These are phyloP conservation scores for Sarcophaga peregrina DNA, from an alignment of 1,140 invertebrate genomes.

Conservation along the genomic window DNA sequence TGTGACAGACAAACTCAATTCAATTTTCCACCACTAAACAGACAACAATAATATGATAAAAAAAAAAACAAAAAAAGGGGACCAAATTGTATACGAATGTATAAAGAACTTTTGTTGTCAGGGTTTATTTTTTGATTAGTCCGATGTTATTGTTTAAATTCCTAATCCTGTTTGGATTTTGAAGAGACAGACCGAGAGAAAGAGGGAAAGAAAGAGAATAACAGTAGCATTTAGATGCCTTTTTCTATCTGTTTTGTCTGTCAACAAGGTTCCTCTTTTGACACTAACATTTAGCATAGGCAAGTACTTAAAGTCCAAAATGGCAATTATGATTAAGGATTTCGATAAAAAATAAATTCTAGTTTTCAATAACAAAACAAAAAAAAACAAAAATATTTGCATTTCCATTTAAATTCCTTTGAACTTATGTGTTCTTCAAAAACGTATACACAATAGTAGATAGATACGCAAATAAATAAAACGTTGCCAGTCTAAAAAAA, in stretches of 20 bases:
- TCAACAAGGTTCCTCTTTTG: neutral
- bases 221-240: neutral
- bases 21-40: neutral
- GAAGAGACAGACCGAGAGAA: neutral
- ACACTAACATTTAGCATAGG: neutral
- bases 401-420: neutral
- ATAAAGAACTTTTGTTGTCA: conserved; percentile 4
- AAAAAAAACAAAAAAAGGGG: neutral
- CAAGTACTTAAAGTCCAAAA: neutral
- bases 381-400: no score
- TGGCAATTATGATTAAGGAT: conserved; percentile 10
- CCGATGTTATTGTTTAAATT: conserved; percentile 2
- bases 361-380: neutral
- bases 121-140: neutral
- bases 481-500: neutral
- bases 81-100: neutral
- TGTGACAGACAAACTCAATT: neutral
- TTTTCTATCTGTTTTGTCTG: neutral
- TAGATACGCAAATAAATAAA: neutral
- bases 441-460: neutral
- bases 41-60: neutral
- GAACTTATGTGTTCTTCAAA: neutral
- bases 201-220: no score
- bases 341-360: neutral
- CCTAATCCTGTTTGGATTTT: neutral